Base-by-base conservation (phyloP, 2,888 invertebrate genomes). In the Parapristionchus giblindavisi region DNA sequence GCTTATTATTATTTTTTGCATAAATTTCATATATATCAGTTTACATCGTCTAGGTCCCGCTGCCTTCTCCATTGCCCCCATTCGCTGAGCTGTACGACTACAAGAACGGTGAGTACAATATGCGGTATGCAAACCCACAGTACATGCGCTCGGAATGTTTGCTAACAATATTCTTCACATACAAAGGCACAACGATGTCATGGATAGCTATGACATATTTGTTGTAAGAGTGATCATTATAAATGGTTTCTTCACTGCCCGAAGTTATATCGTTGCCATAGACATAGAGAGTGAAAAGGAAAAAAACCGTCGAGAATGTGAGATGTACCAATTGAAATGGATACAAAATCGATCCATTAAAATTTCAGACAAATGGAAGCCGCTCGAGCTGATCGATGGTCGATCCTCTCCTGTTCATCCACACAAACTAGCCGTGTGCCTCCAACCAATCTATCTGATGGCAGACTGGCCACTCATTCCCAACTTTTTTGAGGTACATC, bases 401-500 rank as follows among this genome's bases (percentile, higher is more conserved):
- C 60, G 73, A 0, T 48, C 60, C 4, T 32, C 61, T 1, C 61
- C 43, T 14, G 34, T 32, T 6, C 73, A 34, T 8, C 8, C 36
- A 3, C 73, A 73, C 60, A 21, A 38, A 48, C 76, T 76, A 32
- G 56, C 76, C 32, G 76, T 76, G 24, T 76, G 76, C 34, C 61
- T 76, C n/a, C 76, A 76, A 56, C 76, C 76, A 1, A 56, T 72
- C 29, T 76, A 63, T 29, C 63, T 76, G 0, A 71, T 68, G 58
- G 76, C 76, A 11, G 76, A 76, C 40, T 76, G 76, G 76, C 51
- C 63, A 43, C 72, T 68, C 54, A 40, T 76, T 36, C 63, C 71
- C 32, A 71, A 71, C 40, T 76, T 76, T 56, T 51, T 76, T 56
- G 76, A 76, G 60, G 58, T 76, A 3, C 1, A 1, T 27, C 40